Evolutionary conservation across 2,113 vertebrate genomes (phyloP).

Genomic region (Sylvilagus bachmani): DNA sequence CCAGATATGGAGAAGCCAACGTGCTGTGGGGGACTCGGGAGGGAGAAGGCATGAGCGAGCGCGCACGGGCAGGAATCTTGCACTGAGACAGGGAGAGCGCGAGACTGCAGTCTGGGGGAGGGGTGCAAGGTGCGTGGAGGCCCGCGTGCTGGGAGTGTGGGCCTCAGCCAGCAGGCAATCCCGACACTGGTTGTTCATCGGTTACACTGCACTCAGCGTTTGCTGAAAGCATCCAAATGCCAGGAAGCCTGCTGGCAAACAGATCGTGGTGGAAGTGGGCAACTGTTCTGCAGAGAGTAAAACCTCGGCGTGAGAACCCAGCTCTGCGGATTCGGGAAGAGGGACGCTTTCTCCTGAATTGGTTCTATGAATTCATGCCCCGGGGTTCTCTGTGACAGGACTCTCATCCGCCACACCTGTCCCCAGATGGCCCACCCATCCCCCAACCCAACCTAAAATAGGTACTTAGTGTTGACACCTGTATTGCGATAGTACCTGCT

Average conservation of each 20-base stretch:
- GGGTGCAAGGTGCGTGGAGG: too few relatives aligned
- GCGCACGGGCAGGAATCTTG: not conserved
- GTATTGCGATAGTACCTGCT: not conserved
- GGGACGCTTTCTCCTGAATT: not conserved
- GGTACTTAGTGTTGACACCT: not conserved
- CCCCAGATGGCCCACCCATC: not conserved
- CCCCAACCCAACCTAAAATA: not conserved
- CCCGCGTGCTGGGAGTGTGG: too few relatives aligned
- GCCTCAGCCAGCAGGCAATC: too few relatives aligned
- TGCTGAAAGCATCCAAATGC: not conserved
- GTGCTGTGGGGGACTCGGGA: not conserved
- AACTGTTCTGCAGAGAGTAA: not conserved
- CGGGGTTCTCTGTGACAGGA: fast-evolving
- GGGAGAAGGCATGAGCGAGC: not conserved
- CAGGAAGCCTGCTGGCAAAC: constrained; percentile 47
- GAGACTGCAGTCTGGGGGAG: not conserved
- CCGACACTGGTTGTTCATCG: too few relatives aligned
- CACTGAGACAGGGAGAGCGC: too few relatives aligned
- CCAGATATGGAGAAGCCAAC: not conserved
- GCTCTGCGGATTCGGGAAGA: not conserved
- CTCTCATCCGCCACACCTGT: not conserved
- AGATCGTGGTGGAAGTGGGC: not conserved
- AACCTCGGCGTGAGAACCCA: not conserved
- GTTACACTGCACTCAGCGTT: not conserved
- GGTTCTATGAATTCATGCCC: not conserved